phyloP scores from a whole-genome alignment of 2,888 invertebrate genomes.

The Teleogryllus oceanicus region DNA sequence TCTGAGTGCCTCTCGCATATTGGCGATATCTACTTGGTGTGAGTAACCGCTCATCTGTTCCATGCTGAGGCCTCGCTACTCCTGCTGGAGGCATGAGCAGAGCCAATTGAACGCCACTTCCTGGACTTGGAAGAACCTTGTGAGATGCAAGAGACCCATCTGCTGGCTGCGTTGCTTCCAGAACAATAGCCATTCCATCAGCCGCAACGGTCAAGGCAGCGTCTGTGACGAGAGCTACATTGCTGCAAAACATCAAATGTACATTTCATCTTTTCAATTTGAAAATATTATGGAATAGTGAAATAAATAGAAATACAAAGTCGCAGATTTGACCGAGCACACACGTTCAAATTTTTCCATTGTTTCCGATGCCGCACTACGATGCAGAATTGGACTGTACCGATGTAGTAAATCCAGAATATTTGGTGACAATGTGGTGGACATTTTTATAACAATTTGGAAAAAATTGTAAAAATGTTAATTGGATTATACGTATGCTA shows the following conservation, averaged over 20 bases:
- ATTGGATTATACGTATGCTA: too few relatives aligned
- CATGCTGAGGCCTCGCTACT: not conserved
- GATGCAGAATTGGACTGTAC: too few relatives aligned
- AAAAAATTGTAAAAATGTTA: too few relatives aligned
- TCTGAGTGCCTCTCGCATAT: conserved; percentile 62
- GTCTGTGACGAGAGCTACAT: not conserved
- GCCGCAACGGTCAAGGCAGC: conserved; percentile 21
- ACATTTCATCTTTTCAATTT: too few relatives aligned
- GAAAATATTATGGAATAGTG: too few relatives aligned
- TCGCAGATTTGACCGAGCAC: too few relatives aligned
- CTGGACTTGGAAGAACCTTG: conserved; percentile 45
- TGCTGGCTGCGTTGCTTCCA: conserved; percentile 46
- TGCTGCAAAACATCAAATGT: not conserved
- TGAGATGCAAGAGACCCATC: conserved; percentile 43
- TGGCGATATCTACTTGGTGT: conserved; percentile 57
- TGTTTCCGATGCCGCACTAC: too few relatives aligned
- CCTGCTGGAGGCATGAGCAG: conserved; percentile 53
- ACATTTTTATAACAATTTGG: too few relatives aligned
- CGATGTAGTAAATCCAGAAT: too few relatives aligned
- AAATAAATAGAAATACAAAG: too few relatives aligned
- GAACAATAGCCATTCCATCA: conserved; percentile 47
- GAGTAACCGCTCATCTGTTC: conserved; percentile 52
- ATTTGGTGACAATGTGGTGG: too few relatives aligned
- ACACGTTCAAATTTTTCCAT: too few relatives aligned
- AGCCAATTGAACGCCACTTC: conserved; percentile 53